phyloP scores from a whole-genome alignment of 37 sponge, comb jelly and placozoan genomes.

The Hormiphora californensis region DNA sequence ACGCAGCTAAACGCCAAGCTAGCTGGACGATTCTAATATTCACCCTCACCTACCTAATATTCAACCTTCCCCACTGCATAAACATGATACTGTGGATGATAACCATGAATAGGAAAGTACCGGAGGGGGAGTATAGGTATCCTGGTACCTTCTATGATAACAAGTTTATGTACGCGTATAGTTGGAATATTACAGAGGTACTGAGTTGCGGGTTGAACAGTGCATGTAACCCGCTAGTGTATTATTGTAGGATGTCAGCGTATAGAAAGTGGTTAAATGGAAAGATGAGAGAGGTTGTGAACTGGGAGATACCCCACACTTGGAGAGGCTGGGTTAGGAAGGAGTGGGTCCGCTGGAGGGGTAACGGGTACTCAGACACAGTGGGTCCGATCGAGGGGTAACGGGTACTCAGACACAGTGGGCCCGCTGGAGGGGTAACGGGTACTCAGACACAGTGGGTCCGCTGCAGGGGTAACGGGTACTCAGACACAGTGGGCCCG shows the following conservation, averaged over 20 bases:
- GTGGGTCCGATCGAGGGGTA: no score
- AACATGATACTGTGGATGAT: slow-evolving; percentile 43
- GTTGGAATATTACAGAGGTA: slow-evolving; percentile 52
- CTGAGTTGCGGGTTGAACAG: background rate
- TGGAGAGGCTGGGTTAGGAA: no score
- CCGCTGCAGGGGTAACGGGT: no score
- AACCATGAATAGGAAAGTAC: slow-evolving; percentile 15
- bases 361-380: no score
- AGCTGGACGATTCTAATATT: slow-evolving; percentile 10
- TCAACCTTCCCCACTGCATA: slow-evolving; percentile 41
- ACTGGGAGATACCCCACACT: no score
- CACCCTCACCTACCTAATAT: slow-evolving; percentile 51
- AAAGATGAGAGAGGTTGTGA: no score
- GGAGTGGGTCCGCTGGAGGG: no score
- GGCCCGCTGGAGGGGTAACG: no score
- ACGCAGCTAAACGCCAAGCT: slow-evolving; percentile 28
- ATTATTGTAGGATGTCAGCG: slow-evolving; percentile 14
- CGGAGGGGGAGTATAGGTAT: no score
- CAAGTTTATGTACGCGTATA: slow-evolving; percentile 50
- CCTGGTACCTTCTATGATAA: slow-evolving; percentile 23
- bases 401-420: no score
- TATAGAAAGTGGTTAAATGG: slow-evolving; percentile 15
- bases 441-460: no score
- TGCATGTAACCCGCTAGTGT: slow-evolving; percentile 19
- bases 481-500: no score